A percentile compares a stretch with the other conserved stretches of the same genome.
Evolutionary conservation across 2,888 invertebrate species (phyloP).

Genomic region (Catocala sponsa): DNA sequence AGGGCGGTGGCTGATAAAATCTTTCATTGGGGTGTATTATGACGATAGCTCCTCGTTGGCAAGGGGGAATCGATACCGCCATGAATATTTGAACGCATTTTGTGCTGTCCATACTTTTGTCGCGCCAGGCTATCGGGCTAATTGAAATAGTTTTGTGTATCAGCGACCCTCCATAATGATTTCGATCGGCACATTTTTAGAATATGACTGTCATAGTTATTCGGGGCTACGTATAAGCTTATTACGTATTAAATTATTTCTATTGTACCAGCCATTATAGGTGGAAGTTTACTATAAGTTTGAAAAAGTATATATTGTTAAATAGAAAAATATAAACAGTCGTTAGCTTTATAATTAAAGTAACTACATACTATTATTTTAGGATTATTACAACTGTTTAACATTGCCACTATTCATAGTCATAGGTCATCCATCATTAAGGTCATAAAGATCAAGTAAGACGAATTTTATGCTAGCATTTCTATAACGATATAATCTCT

Average conservation of each 20-base stretch:
- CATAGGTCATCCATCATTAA: too few species aligned
- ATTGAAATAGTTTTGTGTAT: constrained; percentile 79
- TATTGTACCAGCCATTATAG: background rate
- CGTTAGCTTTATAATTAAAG: too few species aligned
- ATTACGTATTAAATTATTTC: constrained; percentile 35
- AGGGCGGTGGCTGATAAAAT: constrained; percentile 82
- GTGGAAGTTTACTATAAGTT: too few species aligned
- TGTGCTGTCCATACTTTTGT: constrained; percentile 67
- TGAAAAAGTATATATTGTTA: too few species aligned
- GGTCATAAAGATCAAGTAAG: too few species aligned
- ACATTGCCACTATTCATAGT: too few species aligned
- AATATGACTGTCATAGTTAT: constrained; percentile 21
- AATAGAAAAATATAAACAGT: too few species aligned
- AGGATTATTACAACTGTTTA: too few species aligned
- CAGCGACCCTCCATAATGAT: constrained; percentile 55
- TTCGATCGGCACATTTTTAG: constrained; percentile 50
- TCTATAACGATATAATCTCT: too few species aligned
- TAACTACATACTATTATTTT: too few species aligned
- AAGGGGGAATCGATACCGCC: constrained; percentile 73
- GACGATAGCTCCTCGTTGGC: constrained; percentile 45
- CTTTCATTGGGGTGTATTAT: constrained; percentile 79
- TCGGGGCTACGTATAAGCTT: constrained; percentile 12
- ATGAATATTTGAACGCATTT: constrained; percentile 84
- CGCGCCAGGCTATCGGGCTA: constrained; percentile 64
- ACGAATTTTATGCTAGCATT: too few species aligned